Base-by-base conservation (phyloP, 2,113 vertebrate genomes). In the Syrmaticus mikado region DNA sequence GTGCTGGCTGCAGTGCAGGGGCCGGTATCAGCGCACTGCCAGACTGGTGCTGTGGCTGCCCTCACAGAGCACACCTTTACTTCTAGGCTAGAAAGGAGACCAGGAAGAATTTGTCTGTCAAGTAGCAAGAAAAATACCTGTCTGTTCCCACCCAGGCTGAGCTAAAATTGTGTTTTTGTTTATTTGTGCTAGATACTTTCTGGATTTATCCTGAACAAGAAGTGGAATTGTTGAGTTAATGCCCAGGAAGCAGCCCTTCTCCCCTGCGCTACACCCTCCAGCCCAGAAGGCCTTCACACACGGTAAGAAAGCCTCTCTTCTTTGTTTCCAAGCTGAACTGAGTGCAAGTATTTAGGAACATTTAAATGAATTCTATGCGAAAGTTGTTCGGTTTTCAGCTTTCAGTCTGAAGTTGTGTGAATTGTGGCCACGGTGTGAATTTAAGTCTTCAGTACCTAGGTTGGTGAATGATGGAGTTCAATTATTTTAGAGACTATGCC, bases 181-280 rank as follows among this genome's bases (percentile, higher is more conserved):
- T 85, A 9, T 74, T 88, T 93, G 10, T 92, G 18, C 40, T 75
- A 96, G 95, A 53, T 62, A 3, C 78, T 70, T 79, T 84, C 95
- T 93, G 95, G 95, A 96, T 93, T 96, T 92, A 92, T 82, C 81
- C 76, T 90, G 92, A 90, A 34, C 0, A 0, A 90, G 81, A 48
- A 38, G 74, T 76, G 92, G 76, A 86, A 43, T 85, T 91, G 80
- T 58, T 85, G 88, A 96, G 45, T 34, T 21, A 72, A 64, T 1
- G 1, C 58, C 89, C 48, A 45, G 77, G 65, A 73, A 76, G 52
- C 0, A 11, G 46, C 48, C 20, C 43, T 46, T 10, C 19, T 32
- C 9, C 34, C 58, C 87, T 7, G 57, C 38, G 55, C 61, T 15
- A n/a, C 43, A 1, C 8, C 6, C 62, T 28, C 0, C 67, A 46